Base-by-base conservation (phyloP, 2,797 vertebrate species). In the Darevskia nairensis region DNA sequence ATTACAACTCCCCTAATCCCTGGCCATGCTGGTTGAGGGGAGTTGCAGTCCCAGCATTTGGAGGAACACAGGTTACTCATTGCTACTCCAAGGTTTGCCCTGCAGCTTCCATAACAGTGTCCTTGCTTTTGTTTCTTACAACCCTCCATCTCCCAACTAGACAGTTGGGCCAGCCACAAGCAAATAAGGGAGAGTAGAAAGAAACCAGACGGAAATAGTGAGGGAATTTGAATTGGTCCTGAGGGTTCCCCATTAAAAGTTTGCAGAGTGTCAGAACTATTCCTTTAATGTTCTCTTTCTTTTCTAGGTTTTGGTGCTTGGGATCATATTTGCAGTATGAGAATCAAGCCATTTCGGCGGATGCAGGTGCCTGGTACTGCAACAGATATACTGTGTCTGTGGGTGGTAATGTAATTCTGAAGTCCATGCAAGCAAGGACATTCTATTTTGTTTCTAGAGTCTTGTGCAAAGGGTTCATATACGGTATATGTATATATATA, bases 301-400 rank as follows among this genome's bases (percentile, higher is more conserved):
- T 64, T 91, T 90, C 27, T 93, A 99, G 99, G 98, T 96, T 96
- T 99, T 95, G 99, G 98, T 90, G 99, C 98, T 88, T 99, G 99
- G 99, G 98, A 99, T 89, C 97, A 98, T 3, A 96, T 99, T 91
- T 96, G 97, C 94, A 97, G 96, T 76, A 97, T 98, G 98, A 98
- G 99, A 95, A 97, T 94, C 94, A 99, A 98, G 96, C 96, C 98
- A 0, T 99, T 98, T 94, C 98, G 98, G 90, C 97, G 98, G 95
- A 99, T 99, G 99, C 99, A 99, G 98, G 99, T 99, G 83, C 87
- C 50, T 89, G 50, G 35, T 71, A 75, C 41, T 82, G 69, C 87
- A 90, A 78, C 79, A 89, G 29, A 83, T 86, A 25, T 0, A 39
- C 0, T 2, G 0, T 86, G 79, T 82, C 74, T 88, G 81, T 66